Percentiles rank a stretch among this genome's conserved stretches.
Conservation (phyloP, 2,113 vertebrate species). For the Dromiciops gliroides region DNA sequence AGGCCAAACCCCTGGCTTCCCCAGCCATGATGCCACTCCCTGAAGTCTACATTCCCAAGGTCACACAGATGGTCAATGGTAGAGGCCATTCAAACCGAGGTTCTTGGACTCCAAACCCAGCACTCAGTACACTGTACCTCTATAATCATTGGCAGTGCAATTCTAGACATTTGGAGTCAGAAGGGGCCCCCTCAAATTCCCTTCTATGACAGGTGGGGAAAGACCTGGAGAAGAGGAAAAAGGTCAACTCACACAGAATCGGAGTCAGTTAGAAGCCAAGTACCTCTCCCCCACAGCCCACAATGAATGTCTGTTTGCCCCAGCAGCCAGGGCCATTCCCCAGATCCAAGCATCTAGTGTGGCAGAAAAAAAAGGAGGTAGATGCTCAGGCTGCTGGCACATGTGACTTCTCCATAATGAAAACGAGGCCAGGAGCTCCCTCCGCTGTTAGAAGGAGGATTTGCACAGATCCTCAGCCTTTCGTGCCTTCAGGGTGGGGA, state of each 20-base stretch:
- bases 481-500: neutral
- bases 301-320: neutral
- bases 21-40: fast-evolving
- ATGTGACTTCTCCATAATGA: conserved; percentile 24
- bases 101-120: neutral
- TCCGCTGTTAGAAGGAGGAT: conserved; percentile 57
- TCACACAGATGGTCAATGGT: neutral
- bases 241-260: neutral
- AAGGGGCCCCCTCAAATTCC: neutral
- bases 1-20: neutral
- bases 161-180: neutral
- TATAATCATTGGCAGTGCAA: neutral
- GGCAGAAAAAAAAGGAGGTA: neutral
- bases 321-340: neutral
- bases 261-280: neutral
- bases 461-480: neutral
- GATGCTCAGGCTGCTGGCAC: fast-evolving
- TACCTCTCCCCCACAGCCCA: neutral
- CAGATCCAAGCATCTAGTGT: neutral
- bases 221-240: neutral
- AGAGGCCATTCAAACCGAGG: neutral
- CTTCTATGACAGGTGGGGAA: neutral
- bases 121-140: neutral
- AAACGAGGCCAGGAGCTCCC: conserved; percentile 52
- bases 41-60: fast-evolving